Conservation (phyloP, 2,888 invertebrate species). For the Latrodectus elegans region DNA sequence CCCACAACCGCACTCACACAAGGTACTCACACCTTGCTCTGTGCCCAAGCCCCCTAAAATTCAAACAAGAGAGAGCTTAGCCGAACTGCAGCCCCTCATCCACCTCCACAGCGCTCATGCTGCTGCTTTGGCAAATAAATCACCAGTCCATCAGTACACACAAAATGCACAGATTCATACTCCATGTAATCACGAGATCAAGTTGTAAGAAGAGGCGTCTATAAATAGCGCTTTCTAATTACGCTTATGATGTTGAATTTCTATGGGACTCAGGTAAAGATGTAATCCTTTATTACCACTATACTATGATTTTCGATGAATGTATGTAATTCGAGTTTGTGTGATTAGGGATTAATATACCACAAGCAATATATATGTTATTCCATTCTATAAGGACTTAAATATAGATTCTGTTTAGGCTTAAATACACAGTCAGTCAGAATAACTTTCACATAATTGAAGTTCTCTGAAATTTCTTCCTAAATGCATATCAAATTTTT, state of each 20-base stretch:
- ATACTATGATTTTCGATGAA: neutral
- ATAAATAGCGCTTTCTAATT: slow-evolving; percentile 17
- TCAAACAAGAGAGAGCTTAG: slow-evolving; percentile 52
- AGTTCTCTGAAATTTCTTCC: too few relatives aligned
- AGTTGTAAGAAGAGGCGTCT: slow-evolving; percentile 31
- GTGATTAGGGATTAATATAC: too few relatives aligned
- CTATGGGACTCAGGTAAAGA: slow-evolving; percentile 26
- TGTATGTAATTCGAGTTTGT: too few relatives aligned
- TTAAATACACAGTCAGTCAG: too few relatives aligned
- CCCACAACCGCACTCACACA: slow-evolving; percentile 22
- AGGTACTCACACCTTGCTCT: slow-evolving; percentile 29
- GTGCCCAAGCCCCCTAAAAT: slow-evolving; percentile 42
- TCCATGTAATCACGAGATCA: slow-evolving; percentile 34
- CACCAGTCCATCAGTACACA: slow-evolving; percentile 36
- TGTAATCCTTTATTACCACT: neutral
- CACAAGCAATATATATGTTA: too few relatives aligned
- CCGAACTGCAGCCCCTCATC: slow-evolving; percentile 43
- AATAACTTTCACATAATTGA: too few relatives aligned
- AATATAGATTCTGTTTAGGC: too few relatives aligned
- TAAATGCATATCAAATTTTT: too few relatives aligned
- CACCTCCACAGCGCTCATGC: neutral
- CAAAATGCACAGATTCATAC: slow-evolving; percentile 53
- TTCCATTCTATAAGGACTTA: too few relatives aligned
- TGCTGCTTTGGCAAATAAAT: slow-evolving; percentile 30
- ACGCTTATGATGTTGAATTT: slow-evolving; percentile 19